Percentiles rank a stretch among this genome's conserved stretches.
phyloP scores from a whole-genome alignment of 2,888 invertebrate genomes.

The Parnassius apollo region DNA sequence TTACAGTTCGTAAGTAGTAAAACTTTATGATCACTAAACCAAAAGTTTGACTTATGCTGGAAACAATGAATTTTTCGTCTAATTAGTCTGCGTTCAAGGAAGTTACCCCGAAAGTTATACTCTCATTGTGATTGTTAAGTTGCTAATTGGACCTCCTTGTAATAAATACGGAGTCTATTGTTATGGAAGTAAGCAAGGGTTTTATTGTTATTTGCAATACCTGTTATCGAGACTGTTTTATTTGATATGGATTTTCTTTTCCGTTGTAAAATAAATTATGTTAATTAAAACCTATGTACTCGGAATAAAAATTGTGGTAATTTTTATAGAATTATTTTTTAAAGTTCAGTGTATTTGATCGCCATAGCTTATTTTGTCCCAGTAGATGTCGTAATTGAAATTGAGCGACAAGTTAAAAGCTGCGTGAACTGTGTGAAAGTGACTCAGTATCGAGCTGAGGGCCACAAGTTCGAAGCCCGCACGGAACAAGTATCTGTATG shows the following conservation, averaged over 20 bases:
- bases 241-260: not conserved
- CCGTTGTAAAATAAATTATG: too few relatives aligned
- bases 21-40: slow-evolving; percentile 46
- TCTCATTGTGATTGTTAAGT: slow-evolving; percentile 23
- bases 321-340: too few relatives aligned
- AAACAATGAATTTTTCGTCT: slow-evolving; percentile 35
- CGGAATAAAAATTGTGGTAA: too few relatives aligned
- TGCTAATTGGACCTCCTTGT: slow-evolving; percentile 25
- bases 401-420: too few relatives aligned
- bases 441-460: too few relatives aligned
- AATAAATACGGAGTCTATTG: slow-evolving; percentile 24
- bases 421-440: too few relatives aligned
- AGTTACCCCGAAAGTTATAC: slow-evolving; percentile 32
- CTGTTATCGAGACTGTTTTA: slow-evolving; percentile 23
- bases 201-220: slow-evolving; percentile 24
- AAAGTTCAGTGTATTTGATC: too few relatives aligned
- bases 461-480: too few relatives aligned
- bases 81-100: slow-evolving; percentile 32
- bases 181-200: slow-evolving; percentile 20
- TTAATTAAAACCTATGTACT: too few relatives aligned
- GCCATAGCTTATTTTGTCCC: too few relatives aligned
- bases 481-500: too few relatives aligned
- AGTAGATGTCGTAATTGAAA: too few relatives aligned
- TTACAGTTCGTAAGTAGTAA: slow-evolving; percentile 51
- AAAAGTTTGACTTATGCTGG: slow-evolving; percentile 33